Evolutionary conservation across 2,113 vertebrate species (phyloP).

Genomic region (Megaptera novaeangliae): DNA sequence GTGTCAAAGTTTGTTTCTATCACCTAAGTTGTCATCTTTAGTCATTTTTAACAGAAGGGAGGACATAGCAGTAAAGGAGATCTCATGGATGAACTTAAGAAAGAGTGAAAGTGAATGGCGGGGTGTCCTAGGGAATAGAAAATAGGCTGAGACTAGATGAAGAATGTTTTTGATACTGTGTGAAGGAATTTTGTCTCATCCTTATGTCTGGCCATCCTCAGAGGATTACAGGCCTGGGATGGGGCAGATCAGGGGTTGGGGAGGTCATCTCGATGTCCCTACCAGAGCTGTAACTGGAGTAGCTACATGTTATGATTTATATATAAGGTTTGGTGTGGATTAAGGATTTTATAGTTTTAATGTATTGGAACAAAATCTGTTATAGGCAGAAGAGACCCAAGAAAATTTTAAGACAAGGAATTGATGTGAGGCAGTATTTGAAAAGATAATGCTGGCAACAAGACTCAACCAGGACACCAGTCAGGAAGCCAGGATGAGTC

Average conservation of each 20-base stretch:
- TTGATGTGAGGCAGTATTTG: background rate
- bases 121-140: background rate
- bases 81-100: background rate
- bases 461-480: background rate
- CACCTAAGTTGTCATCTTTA: background rate
- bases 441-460: background rate
- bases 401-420: background rate
- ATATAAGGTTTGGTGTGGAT: background rate
- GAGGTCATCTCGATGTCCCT: background rate
- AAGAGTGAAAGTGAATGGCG: background rate
- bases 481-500: background rate
- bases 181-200: background rate
- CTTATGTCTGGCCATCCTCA: background rate
- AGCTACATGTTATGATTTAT: background rate
- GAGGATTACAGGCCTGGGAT: background rate
- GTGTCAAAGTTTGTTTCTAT: background rate
- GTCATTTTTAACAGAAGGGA: background rate
- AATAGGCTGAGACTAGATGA: background rate
- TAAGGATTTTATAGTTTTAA: background rate
- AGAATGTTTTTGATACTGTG: background rate
- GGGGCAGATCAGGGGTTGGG: background rate
- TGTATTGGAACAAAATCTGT: background rate
- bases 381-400: background rate
- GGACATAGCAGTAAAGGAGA: background rate
- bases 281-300: background rate